These are phyloP conservation scores for Pocillopora grandis DNA, from an alignment of 92 coral and sea anemone species.

Conservation along the genomic window DNA sequence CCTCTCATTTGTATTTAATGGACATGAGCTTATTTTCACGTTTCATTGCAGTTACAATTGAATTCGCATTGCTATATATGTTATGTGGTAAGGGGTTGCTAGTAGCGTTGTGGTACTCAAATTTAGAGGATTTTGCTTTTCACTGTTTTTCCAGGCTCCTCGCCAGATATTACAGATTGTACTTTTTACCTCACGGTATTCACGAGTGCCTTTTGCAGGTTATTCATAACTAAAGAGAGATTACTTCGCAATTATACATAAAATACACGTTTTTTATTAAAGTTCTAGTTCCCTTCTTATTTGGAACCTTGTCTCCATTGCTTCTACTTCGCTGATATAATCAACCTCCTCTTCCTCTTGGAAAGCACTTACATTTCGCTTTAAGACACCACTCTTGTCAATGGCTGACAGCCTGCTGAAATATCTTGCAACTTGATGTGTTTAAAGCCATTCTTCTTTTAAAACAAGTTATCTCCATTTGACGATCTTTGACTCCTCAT, in stretches of 20 bases:
- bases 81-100: conserved; percentile 19
- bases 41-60: conserved; percentile 22
- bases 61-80: conserved; percentile 3
- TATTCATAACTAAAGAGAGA: not conserved
- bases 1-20: not conserved
- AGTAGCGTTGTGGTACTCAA: not conserved
- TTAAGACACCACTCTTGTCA: conserved; percentile 29
- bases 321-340: conserved; percentile 21
- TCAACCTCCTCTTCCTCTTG: conserved; percentile 23
- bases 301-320: not conserved
- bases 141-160: conserved; percentile 25
- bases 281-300: conserved; percentile 22
- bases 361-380: conserved; percentile 1
- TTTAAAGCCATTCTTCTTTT: conserved; percentile 37
- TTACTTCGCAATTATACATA: conserved; percentile 1
- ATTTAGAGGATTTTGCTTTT: conserved; percentile 5
- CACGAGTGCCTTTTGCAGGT: conserved; percentile 11
- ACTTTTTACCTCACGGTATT: not conserved
- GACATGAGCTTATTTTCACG: not conserved
- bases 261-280: conserved; percentile 22
- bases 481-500: conserved; percentile 26
- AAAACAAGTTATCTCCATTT: conserved; percentile 25
- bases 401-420: conserved; percentile 34
- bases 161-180: conserved; percentile 7
- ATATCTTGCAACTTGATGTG: conserved; percentile 35